Conservation (phyloP, 2,113 vertebrate genomes). For the Chrysemys picta region DNA sequence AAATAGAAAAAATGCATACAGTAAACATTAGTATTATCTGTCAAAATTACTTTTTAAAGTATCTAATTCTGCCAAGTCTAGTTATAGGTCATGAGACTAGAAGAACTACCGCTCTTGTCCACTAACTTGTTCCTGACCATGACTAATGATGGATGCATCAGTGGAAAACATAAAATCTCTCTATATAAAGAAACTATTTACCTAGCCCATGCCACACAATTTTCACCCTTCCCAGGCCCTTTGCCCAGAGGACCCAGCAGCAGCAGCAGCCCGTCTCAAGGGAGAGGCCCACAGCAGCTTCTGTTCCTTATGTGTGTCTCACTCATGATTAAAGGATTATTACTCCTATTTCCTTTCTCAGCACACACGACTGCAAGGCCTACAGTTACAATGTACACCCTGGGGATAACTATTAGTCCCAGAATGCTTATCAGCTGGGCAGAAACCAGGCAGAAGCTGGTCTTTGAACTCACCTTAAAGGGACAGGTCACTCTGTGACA, state of each 20-base stretch:
- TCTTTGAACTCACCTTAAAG: not conserved
- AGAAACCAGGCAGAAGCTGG: not conserved
- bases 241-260: not conserved
- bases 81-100: not conserved
- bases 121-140: not conserved
- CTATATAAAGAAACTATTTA: too few relatives aligned
- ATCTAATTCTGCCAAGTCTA: not conserved
- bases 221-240: not conserved
- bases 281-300: not conserved
- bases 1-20: not conserved
- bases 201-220: not conserved
- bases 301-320: not conserved
- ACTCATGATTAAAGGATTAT: not conserved
- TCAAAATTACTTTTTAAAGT: not conserved
- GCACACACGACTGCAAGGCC: not conserved
- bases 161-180: not conserved
- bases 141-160: not conserved
- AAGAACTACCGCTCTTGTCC: not conserved
- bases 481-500: not conserved
- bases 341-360: not conserved
- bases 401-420: not conserved
- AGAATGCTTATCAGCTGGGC: not conserved
- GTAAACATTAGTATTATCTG: not conserved
- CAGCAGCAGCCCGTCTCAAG: not conserved
- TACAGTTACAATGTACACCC: not conserved